Evolutionary conservation across 35 echinoderm and acorn worm species (phyloP).

Genomic region (Stichopus chloronotus): DNA sequence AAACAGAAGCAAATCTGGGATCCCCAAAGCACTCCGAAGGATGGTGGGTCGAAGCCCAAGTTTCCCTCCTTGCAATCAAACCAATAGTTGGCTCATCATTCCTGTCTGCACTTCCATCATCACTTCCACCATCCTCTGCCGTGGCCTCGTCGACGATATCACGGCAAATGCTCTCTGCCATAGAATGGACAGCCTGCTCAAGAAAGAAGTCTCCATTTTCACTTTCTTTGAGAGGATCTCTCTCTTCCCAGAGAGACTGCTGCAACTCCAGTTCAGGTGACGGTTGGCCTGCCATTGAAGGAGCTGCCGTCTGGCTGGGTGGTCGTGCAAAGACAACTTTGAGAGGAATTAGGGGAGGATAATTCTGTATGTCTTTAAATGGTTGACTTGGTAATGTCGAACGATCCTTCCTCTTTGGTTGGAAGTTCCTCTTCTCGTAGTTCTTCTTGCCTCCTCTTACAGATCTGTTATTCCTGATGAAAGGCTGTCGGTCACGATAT

Average conservation of each 20-base stretch:
- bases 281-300: background rate
- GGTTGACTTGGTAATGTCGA: background rate
- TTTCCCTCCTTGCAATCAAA: background rate
- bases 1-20: conserved; percentile 65
- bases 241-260: conserved; percentile 57
- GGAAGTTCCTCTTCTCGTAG: background rate
- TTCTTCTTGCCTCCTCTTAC: conserved; percentile 20
- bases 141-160: conserved; percentile 81
- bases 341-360: background rate
- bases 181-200: conserved; percentile 86
- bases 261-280: conserved; percentile 24
- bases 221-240: conserved; percentile 39
- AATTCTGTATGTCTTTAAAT: background rate
- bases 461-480: conserved; percentile 4
- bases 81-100: conserved; percentile 26
- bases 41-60: background rate
- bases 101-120: conserved; percentile 25
- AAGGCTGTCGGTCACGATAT: conserved; percentile 1
- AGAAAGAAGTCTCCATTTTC: conserved; percentile 69
- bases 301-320: conserved; percentile 19
- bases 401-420: conserved; percentile 13
- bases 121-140: conserved; percentile 36
- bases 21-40: conserved; percentile 55
- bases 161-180: conserved; percentile 91
- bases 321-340: background rate